phyloP scores from a whole-genome alignment of 2,888 invertebrate genomes.

The Bursaphelenchus okinawaensis region DNA sequence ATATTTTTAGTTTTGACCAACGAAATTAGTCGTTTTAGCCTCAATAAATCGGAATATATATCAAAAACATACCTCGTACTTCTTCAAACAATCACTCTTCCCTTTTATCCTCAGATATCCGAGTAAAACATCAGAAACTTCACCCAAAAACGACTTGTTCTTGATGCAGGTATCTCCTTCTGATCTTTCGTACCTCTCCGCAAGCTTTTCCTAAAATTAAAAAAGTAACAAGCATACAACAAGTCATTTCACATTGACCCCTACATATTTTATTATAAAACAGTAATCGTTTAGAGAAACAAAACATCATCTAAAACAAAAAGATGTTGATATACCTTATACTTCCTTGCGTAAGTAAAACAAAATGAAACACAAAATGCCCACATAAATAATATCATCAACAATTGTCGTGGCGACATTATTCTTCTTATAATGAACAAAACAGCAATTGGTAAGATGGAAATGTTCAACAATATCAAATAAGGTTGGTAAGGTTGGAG shows the following conservation, averaged over 20 bases:
- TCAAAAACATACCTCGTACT: constrained; percentile 21
- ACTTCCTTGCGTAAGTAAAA: background rate
- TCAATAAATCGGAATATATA: background rate
- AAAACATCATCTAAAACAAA: no score
- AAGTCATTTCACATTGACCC: no score
- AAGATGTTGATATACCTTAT: constrained; percentile 1
- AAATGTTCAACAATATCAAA: constrained; percentile 22
- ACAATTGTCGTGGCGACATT: background rate
- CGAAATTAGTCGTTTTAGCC: background rate
- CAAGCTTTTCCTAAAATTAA: constrained; percentile 25
- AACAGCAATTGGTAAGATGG: constrained; percentile 17
- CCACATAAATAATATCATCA: background rate
- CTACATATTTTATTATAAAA: no score
- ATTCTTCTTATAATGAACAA: constrained; percentile 2
- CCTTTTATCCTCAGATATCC: constrained; percentile 30
- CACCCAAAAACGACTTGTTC: constrained; percentile 11
- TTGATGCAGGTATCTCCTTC: constrained; percentile 16
- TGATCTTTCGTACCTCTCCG: constrained; percentile 19
- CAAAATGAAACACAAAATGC: constrained; percentile 1
- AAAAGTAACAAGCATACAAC: no score
- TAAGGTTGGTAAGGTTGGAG: constrained; percentile 18
- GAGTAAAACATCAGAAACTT: constrained; percentile 25
- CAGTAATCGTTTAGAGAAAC: no score
- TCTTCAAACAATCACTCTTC: constrained; percentile 26
- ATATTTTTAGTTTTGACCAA: background rate